phyloP scores from a whole-genome alignment of 2,797 vertebrate species.

The Falco berigora region DNA sequence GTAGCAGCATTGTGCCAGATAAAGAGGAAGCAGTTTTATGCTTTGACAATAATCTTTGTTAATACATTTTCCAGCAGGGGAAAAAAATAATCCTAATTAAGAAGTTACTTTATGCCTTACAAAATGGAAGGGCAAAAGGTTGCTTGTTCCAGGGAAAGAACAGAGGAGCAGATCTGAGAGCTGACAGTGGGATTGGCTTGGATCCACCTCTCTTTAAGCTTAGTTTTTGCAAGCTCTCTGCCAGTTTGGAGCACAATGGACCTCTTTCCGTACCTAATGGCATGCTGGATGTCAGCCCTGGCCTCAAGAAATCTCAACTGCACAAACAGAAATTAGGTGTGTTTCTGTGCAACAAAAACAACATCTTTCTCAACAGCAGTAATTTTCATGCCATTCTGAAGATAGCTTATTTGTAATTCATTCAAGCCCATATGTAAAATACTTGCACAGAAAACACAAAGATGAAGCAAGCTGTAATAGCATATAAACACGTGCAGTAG shows the following conservation, averaged over 20 bases:
- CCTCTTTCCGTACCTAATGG: constrained; percentile 53
- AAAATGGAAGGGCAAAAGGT: constrained; percentile 49
- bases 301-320: constrained; percentile 46
- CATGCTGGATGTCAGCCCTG: constrained; percentile 63
- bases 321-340: constrained; percentile 30
- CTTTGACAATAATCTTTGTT: constrained; percentile 8
- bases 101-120: constrained; percentile 45
- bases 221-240: constrained; percentile 54
- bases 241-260: constrained; percentile 55
- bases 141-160: constrained; percentile 41
- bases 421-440: neutral
- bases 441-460: neutral
- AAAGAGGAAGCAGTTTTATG: neutral
- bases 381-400: neutral
- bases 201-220: constrained; percentile 48
- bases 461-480: neutral
- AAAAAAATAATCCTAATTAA: constrained; percentile 48
- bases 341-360: constrained; percentile 45
- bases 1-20: neutral
- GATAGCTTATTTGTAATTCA: neutral
- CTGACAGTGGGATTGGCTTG: constrained; percentile 46
- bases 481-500: neutral
- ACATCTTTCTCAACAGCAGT: constrained; percentile 13
- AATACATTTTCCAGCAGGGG: constrained; percentile 20
- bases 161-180: constrained; percentile 43